A percentile compares a stretch with the other conserved stretches of the same genome.
These are phyloP conservation scores for Galaxea fascicularis DNA, from an alignment of 92 coral and sea anemone genomes.

Conservation along the genomic window DNA sequence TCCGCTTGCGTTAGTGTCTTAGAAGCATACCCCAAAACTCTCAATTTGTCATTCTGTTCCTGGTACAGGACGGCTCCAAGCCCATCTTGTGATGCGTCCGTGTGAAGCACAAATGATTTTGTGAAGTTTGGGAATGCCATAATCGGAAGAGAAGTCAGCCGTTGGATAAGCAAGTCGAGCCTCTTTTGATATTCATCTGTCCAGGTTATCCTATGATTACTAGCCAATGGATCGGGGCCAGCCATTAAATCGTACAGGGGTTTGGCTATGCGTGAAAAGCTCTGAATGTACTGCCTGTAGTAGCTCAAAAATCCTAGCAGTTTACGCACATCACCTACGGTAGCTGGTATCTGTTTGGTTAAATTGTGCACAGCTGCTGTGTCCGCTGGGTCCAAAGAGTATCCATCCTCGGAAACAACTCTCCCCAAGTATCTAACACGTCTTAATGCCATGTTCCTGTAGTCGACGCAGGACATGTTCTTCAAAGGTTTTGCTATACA, in stretches of 20 bases:
- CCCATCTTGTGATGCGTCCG: constrained; percentile 37
- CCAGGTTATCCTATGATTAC: too few relatives aligned
- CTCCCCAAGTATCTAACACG: neutral
- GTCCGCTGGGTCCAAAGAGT: constrained; percentile 2
- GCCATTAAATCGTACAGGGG: too few relatives aligned
- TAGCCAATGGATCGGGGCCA: too few relatives aligned
- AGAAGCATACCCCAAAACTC: too few relatives aligned
- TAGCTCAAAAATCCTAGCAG: constrained; percentile 13
- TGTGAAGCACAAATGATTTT: constrained; percentile 32
- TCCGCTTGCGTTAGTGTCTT: too few relatives aligned
- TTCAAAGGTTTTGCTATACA: constrained; percentile 59
- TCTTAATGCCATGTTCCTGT: constrained; percentile 64
- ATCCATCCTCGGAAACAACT: too few relatives aligned
- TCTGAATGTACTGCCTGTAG: constrained; percentile 33
- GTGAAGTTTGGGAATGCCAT: constrained; percentile 45
- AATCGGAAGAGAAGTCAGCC: constrained; percentile 32
- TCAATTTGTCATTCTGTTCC: too few relatives aligned
- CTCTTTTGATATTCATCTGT: too few relatives aligned
- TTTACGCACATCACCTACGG: constrained; percentile 14
- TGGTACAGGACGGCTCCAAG: constrained; percentile 38
- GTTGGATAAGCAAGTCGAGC: constrained; percentile 31
- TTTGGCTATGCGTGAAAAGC: constrained; percentile 28
- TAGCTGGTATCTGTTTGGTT: constrained; percentile 16
- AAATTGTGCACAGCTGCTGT: constrained; percentile 23
- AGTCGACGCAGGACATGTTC: constrained; percentile 63